A percentile compares a stretch with the other conserved stretches of the same genome.
These are phyloP conservation scores for Calameuta idolon DNA, from an alignment of 2,888 invertebrate genomes.

Conservation along the genomic window DNA sequence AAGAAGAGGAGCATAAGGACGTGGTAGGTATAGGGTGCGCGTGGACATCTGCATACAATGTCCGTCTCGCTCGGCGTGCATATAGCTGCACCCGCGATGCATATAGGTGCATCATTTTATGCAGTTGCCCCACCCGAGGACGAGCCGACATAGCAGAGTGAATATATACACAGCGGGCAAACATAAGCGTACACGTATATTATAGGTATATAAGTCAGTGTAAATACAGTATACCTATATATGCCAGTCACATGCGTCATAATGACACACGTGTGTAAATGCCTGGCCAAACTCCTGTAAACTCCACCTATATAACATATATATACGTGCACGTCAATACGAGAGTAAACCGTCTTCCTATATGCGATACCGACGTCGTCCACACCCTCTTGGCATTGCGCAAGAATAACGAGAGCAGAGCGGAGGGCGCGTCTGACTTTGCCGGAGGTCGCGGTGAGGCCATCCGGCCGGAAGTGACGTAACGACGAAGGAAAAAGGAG, in stretches of 20 bases:
- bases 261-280: background rate
- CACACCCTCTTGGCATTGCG: background rate
- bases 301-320: background rate
- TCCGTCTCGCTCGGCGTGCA: constrained; percentile 23
- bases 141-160: background rate
- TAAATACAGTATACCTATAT: background rate
- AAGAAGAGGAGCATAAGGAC: background rate
- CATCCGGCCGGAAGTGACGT: background rate
- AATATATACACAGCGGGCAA: background rate
- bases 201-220: background rate
- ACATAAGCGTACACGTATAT: background rate
- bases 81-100: background rate
- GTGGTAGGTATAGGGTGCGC: background rate
- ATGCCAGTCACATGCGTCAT: background rate
- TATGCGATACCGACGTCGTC: background rate
- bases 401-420: background rate
- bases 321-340: too few species aligned
- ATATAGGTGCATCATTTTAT: background rate
- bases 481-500: background rate
- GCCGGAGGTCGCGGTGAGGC: background rate
- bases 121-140: background rate
- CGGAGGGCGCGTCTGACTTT: background rate
- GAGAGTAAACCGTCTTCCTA: too few species aligned
- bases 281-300: background rate
- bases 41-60: constrained; percentile 49